Base-by-base conservation (phyloP, 1,140 invertebrate species). In the Aphelinus atriplicis region DNA sequence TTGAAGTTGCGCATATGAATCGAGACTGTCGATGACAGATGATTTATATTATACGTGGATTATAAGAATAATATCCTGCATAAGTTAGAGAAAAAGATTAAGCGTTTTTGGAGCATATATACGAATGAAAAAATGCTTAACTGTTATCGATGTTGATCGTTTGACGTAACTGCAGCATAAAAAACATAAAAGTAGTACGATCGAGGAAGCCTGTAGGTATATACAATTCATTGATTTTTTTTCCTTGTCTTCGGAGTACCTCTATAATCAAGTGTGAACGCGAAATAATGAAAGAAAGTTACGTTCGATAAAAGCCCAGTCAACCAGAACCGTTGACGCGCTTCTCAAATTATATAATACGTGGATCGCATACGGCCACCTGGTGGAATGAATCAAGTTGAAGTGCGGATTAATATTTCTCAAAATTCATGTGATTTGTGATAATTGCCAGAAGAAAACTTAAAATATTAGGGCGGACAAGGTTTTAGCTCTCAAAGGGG, bases 141-240 rank as follows among this genome's bases (percentile, higher is more conserved):
- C 65, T 78, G 73, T 78, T 78, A 64, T 75, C 75, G 45, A 72
- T 78, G 73, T 78, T 78, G 67, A 78, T 75, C 48, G 77, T 78
- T 78, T 45, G 70, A 75, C 73, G 69, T 78, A 78, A 78, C 55
- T 67, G 76, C 58, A 74, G 68, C 10, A 26, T 26, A 68, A 75
- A 47, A n/a, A 42, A 7, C 26, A 66, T 63, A 55, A 65, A 61
- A 63, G 55, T 48, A 71, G 46, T 9, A 48, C 9, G 50, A 77
- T 73, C 71, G 76, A 71, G 67, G 71, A 67, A 61, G 67, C 71
- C 60, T 56, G 51, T 53, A 47, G 10, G 58, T 42, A 55, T 53
- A 26, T 56, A 47, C 48, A 53, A 1, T 63, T 69, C 26, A 7
- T 63, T 58, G 3, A 42, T 46, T 55, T 58, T 57, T 68, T 1